These are phyloP conservation scores for Discoglossus pictus DNA, from an alignment of 2,797 vertebrate genomes.

Conservation along the genomic window DNA sequence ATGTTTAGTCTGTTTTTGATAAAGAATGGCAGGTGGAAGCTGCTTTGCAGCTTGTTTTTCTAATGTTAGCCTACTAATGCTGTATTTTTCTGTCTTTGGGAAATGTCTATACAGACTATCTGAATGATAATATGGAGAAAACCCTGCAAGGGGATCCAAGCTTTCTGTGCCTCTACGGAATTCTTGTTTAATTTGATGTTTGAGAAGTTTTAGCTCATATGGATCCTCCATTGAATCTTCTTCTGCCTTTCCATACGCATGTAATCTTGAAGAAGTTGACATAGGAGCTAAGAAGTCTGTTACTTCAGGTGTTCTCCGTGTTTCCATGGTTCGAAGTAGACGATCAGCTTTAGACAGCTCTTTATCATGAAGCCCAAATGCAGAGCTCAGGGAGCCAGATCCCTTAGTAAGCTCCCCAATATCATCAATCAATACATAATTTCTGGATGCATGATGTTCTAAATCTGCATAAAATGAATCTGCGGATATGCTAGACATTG, in stretches of 20 bases:
- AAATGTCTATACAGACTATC: constrained; percentile 92
- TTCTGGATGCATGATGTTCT: constrained; percentile 87
- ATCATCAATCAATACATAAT: constrained; percentile 96
- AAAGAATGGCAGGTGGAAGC: constrained; percentile 90
- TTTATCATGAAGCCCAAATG: constrained; percentile 91
- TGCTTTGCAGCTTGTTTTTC: constrained; percentile 99
- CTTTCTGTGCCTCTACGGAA: constrained; percentile 92
- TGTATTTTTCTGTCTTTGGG: constrained; percentile 96
- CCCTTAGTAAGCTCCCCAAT: constrained; percentile 95
- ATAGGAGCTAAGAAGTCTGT: constrained; percentile 90
- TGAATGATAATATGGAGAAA: constrained; percentile 90
- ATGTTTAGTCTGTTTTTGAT: constrained; percentile 96
- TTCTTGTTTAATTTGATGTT: constrained; percentile 98
- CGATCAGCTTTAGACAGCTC: constrained; percentile 92
- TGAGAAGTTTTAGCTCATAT: constrained; percentile 95
- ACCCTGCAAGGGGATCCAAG: constrained; percentile 88
- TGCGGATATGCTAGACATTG: constrained; percentile 96
- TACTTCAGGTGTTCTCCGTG: constrained; percentile 89
- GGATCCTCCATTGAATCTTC: constrained; percentile 98
- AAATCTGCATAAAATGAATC: constrained; percentile 98
- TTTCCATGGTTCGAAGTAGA: constrained; percentile 85
- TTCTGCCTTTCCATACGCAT: constrained; percentile 90
- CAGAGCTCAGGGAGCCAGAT: constrained; percentile 79
- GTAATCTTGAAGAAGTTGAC: constrained; percentile 81
- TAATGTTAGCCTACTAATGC: constrained; percentile 94